Conservation (phyloP, 2,113 vertebrate genomes). For the Hypanus sabinus region DNA sequence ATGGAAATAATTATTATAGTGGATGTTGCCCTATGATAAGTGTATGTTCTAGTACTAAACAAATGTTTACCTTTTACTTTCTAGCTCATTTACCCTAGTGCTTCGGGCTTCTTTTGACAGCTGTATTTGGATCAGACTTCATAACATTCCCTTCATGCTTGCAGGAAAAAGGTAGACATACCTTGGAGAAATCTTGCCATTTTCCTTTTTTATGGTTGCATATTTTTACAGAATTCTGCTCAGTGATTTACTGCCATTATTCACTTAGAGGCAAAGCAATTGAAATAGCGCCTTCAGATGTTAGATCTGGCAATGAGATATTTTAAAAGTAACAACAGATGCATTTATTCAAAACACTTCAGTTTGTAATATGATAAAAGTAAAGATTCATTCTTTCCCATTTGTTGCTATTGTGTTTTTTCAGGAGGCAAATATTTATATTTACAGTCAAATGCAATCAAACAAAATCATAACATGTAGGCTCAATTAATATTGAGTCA, state of each 20-base stretch:
- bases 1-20: neutral
- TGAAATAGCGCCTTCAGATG: neutral
- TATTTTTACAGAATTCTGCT: neutral
- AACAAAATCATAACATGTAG: neutral
- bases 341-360: neutral
- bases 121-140: neutral
- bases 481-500: neutral
- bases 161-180: neutral
- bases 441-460: neutral
- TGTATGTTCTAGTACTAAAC: neutral
- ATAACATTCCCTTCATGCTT: neutral
- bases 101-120: neutral
- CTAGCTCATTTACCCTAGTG: neutral
- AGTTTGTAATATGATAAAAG: too few relatives aligned
- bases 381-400: neutral
- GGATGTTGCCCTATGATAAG: neutral
- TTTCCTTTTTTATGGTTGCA: neutral
- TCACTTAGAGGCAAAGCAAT: neutral
- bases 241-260: neutral
- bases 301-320: neutral
- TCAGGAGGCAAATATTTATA: neutral
- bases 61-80: neutral
- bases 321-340: neutral
- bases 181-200: neutral
- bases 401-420: neutral